Evolutionary conservation across 2,113 vertebrate genomes (phyloP).

Genomic region (Myrmecophaga tridactyla): DNA sequence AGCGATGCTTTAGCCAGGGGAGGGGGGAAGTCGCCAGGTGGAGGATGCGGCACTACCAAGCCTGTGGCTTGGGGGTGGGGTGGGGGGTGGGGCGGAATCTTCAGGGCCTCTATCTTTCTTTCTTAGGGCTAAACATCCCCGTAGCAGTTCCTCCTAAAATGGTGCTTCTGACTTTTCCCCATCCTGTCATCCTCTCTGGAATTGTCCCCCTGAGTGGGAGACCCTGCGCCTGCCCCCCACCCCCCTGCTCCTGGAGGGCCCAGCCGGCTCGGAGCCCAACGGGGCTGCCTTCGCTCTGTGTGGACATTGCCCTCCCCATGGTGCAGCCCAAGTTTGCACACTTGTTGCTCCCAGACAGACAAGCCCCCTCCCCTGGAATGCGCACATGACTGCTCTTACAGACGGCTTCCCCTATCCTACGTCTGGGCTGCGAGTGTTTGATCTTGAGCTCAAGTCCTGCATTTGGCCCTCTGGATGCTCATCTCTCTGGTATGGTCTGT

Average conservation of each 20-base stretch:
- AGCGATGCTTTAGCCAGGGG: not conserved
- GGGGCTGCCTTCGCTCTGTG: not conserved
- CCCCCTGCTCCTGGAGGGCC: not conserved
- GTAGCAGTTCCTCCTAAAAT: not conserved
- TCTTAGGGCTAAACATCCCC: not conserved
- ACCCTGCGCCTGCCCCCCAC: not conserved
- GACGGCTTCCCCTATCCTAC: too few species aligned
- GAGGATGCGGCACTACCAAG: not conserved
- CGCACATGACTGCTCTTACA: not conserved
- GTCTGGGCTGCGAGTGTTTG: not conserved
- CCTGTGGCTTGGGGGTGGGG: not conserved
- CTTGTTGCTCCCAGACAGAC: not conserved
- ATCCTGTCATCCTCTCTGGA: not conserved
- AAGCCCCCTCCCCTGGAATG: not conserved
- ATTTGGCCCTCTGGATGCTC: not conserved
- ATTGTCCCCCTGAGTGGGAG: not conserved
- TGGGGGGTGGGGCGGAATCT: too few species aligned
- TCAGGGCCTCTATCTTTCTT: not conserved
- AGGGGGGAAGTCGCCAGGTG: not conserved
- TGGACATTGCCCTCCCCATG: not conserved
- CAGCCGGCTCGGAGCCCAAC: not conserved
- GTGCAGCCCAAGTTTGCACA: not conserved
- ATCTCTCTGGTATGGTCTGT: not conserved
- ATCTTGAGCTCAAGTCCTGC: not conserved
- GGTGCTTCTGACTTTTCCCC: not conserved